Percentiles rank a stretch among this genome's conserved stretches.
Evolutionary conservation across 2,888 invertebrate species (phyloP).

Genomic region (Apamea crenata): DNA sequence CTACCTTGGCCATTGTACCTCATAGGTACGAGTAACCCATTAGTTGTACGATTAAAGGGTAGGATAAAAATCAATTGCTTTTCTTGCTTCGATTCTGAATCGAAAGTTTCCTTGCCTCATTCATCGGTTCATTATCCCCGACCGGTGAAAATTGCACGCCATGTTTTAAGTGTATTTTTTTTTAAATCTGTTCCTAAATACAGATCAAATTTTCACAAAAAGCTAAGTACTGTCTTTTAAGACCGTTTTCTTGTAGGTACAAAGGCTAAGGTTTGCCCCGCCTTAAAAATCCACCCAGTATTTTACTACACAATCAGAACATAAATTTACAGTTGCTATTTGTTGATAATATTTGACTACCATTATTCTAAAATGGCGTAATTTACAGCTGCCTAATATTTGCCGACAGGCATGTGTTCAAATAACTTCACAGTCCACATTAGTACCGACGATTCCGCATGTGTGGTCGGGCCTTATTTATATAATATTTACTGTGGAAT

Average conservation of each 20-base stretch:
- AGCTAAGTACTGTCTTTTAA: too few relatives aligned
- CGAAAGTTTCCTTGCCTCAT: not conserved
- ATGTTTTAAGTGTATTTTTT: not conserved
- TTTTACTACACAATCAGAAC: slow-evolving; percentile 3
- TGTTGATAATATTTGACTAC: slow-evolving; percentile 29
- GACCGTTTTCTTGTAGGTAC: not conserved
- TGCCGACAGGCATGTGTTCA: slow-evolving; percentile 56
- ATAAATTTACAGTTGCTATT: not conserved
- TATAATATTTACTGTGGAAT: slow-evolving; percentile 23
- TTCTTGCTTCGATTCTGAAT: not conserved
- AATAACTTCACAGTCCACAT: slow-evolving; percentile 48
- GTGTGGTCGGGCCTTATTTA: slow-evolving; percentile 48
- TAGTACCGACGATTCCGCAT: slow-evolving; percentile 31
- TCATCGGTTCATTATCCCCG: too few relatives aligned
- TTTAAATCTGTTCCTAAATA: not conserved
- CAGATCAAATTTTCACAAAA: not conserved
- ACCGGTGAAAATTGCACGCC: too few relatives aligned
- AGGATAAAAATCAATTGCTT: not conserved
- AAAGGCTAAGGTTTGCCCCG: not conserved
- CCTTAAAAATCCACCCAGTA: not conserved
- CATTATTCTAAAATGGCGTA: slow-evolving; percentile 30
- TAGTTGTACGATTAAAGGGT: too few relatives aligned
- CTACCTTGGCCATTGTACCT: not conserved
- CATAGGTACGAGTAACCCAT: too few relatives aligned
- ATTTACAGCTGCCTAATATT: slow-evolving; percentile 52